phyloP scores from a whole-genome alignment of 1,140 invertebrate genomes.

The Drosophila ambigua region DNA sequence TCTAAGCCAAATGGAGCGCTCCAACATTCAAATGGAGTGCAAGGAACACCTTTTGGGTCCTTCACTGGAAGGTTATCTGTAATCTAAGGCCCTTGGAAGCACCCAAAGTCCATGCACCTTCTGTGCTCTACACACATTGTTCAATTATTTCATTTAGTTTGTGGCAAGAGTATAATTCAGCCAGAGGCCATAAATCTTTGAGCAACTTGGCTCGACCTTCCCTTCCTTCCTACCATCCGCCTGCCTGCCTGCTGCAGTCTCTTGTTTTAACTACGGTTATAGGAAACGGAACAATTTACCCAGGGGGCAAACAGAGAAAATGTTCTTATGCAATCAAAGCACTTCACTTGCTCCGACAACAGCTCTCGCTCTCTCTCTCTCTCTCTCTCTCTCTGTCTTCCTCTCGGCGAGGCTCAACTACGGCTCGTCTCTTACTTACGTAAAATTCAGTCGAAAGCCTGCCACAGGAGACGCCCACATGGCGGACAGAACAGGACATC shows the following conservation, averaged over 20 bases:
- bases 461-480: conserved; percentile 36
- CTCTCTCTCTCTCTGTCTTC: neutral
- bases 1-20: neutral
- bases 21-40: neutral
- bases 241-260: too few species aligned
- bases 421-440: conserved; percentile 34
- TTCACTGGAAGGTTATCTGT: conserved; percentile 29
- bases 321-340: conserved; percentile 53
- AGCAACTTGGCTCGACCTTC: conserved; percentile 42
- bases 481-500: conserved; percentile 22
- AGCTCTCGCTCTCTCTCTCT: conserved; percentile 6
- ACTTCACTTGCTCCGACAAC: conserved; percentile 34
- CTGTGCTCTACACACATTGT: conserved; percentile 20
- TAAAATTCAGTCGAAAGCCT: conserved; percentile 30
- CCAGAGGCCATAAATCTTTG: conserved; percentile 56
- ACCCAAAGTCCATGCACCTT: neutral
- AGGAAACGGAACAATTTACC: conserved; percentile 28
- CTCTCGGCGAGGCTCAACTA: conserved; percentile 4
- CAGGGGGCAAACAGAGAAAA: conserved; percentile 19
- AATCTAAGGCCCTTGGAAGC: conserved; percentile 31
- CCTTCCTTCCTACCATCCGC: neutral
- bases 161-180: conserved; percentile 44
- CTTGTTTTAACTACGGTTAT: too few species aligned
- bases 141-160: conserved; percentile 53
- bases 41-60: neutral